phyloP scores from a whole-genome alignment of 1,140 invertebrate species.

The Drosophila kepulauana region DNA sequence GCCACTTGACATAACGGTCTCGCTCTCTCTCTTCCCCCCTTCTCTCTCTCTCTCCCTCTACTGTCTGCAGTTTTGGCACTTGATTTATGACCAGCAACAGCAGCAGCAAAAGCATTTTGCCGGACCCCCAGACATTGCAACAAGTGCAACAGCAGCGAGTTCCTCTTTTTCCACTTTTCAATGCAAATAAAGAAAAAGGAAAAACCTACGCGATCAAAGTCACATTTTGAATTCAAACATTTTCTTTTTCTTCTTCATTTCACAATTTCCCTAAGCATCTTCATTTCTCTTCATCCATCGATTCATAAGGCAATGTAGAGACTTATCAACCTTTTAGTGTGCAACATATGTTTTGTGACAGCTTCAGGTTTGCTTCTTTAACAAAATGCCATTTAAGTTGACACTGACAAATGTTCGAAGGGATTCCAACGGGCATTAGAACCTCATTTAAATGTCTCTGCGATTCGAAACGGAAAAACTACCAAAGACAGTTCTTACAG shows the following conservation, averaged over 20 bases:
- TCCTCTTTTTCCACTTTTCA: not conserved
- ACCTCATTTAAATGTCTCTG: too few relatives aligned
- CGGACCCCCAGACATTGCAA: constrained; percentile 29
- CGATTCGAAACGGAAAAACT: too few relatives aligned
- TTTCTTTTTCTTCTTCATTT: not conserved
- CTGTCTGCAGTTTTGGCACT: constrained; percentile 48
- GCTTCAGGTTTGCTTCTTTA: not conserved
- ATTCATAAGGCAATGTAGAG: not conserved
- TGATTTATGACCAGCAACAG: constrained; percentile 49
- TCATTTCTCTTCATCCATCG: not conserved
- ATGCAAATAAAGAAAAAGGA: not conserved
- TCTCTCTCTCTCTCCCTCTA: not conserved
- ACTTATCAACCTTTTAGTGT: not conserved
- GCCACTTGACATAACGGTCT: constrained; percentile 47
- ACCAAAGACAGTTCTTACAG: too few relatives aligned
- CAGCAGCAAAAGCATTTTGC: not conserved
- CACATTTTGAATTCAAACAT: not conserved
- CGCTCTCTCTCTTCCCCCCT: not conserved
- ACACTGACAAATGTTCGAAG: not conserved
- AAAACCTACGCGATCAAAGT: constrained; percentile 15
- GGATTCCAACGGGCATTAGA: not conserved
- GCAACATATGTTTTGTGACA: constrained; percentile 3
- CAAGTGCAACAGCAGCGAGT: constrained; percentile 34
- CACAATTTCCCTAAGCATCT: not conserved
- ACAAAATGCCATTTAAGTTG: not conserved